These are phyloP conservation scores for Cephus rjabovi DNA, from an alignment of 2,888 invertebrate species.

Conservation along the genomic window DNA sequence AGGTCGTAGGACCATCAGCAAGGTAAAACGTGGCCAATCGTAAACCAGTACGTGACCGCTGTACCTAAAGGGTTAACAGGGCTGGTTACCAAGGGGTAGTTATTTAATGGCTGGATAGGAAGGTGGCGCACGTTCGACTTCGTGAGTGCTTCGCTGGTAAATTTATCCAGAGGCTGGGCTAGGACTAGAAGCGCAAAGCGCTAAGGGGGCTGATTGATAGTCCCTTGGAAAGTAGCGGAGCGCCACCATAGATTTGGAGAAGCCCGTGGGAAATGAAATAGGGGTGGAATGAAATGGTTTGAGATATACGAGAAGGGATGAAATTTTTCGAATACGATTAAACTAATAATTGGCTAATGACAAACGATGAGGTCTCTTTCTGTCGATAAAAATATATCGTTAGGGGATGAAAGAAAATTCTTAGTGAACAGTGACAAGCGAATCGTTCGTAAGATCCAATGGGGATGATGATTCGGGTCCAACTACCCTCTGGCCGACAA, in stretches of 20 bases:
- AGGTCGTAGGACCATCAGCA: neutral
- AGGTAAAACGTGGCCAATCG: neutral
- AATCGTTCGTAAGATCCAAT: neutral
- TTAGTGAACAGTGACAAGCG: too few species aligned
- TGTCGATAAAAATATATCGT: neutral
- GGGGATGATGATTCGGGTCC: neutral
- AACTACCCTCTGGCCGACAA: constrained; percentile 11
- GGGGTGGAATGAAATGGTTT: neutral
- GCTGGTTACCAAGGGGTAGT: neutral
- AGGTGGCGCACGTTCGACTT: neutral
- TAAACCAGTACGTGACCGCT: neutral
- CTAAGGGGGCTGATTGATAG: neutral
- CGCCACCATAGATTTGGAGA: neutral
- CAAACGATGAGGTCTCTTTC: neutral
- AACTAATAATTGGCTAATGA: neutral
- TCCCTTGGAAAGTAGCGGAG: neutral
- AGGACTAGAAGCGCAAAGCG: neutral
- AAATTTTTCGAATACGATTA: neutral
- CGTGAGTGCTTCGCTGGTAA: neutral
- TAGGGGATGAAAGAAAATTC: neutral
- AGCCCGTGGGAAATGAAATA: neutral
- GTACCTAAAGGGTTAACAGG: neutral
- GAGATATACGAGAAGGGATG: neutral
- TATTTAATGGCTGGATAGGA: neutral
- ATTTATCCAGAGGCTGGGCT: neutral